A percentile compares a stretch with the other conserved stretches of the same genome.
Evolutionary conservation across 2,113 vertebrate species (phyloP).

Genomic region (Philantomba maxwellii): DNA sequence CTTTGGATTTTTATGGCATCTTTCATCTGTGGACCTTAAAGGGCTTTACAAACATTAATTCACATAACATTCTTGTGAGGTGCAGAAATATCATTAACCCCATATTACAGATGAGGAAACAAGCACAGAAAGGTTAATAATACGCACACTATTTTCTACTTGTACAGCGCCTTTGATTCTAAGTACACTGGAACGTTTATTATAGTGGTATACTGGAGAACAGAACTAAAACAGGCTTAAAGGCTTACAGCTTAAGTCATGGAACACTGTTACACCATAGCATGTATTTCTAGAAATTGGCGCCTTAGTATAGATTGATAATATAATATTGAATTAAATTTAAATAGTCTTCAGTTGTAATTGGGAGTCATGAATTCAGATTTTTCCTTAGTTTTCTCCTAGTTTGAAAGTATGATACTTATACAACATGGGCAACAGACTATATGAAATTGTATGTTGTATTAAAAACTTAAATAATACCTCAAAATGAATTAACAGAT

Average conservation of each 20-base stretch:
- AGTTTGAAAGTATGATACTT: background rate
- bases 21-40: constrained; percentile 73
- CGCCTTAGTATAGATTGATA: background rate
- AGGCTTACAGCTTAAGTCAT: background rate
- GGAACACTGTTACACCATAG: background rate
- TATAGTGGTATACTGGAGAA: background rate
- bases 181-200: constrained; percentile 9
- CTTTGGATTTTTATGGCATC: constrained; percentile 72
- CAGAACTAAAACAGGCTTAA: background rate
- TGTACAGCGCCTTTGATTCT: constrained; percentile 31
- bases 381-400: background rate
- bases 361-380: background rate
- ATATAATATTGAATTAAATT: background rate
- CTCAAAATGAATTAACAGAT: background rate
- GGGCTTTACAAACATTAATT: constrained; percentile 76
- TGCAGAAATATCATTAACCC: constrained; percentile 74
- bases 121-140: constrained; percentile 70
- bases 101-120: constrained; percentile 76
- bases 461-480: background rate
- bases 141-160: constrained; percentile 17
- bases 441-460: background rate
- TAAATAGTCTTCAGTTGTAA: background rate
- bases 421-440: background rate
- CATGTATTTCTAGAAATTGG: background rate
- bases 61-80: constrained; percentile 63